phyloP scores from a whole-genome alignment of 2,113 vertebrate species.

The Pyxicephalus adspersus region DNA sequence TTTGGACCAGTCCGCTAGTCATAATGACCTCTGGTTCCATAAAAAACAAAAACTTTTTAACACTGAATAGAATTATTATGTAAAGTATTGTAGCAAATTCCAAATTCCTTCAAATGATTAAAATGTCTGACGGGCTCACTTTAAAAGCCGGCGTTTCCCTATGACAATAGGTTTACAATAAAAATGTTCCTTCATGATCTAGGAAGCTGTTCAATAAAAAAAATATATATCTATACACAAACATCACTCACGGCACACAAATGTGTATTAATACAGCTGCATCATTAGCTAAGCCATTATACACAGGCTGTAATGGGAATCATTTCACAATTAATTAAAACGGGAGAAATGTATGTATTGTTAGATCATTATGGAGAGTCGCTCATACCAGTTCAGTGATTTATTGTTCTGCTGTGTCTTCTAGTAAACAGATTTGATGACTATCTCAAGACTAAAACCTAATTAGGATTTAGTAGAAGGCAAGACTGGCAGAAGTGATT shows the following conservation, averaged over 20 bases:
- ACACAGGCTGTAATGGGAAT: slow-evolving; percentile 40
- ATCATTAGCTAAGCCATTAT: slow-evolving; percentile 33
- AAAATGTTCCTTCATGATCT: slow-evolving; percentile 22
- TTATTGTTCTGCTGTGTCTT: slow-evolving; percentile 8
- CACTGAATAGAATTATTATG: too few relatives aligned
- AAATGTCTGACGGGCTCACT: too few relatives aligned
- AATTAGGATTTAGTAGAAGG: neutral
- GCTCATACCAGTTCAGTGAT: neutral
- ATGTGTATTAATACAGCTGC: slow-evolving; percentile 29
- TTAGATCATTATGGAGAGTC: slow-evolving; percentile 13
- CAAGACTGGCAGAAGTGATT: slow-evolving; percentile 1
- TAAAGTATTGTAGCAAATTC: too few relatives aligned
- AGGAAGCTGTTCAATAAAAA: neutral
- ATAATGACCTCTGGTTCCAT: too few relatives aligned
- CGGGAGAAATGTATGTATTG: slow-evolving; percentile 18
- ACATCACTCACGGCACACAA: neutral
- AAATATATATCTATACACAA: neutral
- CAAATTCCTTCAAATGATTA: too few relatives aligned
- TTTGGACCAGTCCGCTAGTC: too few relatives aligned
- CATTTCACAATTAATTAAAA: slow-evolving; percentile 40
- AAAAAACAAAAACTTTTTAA: too few relatives aligned
- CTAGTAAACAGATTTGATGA: slow-evolving; percentile 28
- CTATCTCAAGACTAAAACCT: slow-evolving; percentile 21
- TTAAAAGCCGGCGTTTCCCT: too few relatives aligned
- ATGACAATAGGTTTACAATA: slow-evolving; percentile 17